Base-by-base conservation (phyloP, 2,888 invertebrate genomes). In the Archips crataeganus region DNA sequence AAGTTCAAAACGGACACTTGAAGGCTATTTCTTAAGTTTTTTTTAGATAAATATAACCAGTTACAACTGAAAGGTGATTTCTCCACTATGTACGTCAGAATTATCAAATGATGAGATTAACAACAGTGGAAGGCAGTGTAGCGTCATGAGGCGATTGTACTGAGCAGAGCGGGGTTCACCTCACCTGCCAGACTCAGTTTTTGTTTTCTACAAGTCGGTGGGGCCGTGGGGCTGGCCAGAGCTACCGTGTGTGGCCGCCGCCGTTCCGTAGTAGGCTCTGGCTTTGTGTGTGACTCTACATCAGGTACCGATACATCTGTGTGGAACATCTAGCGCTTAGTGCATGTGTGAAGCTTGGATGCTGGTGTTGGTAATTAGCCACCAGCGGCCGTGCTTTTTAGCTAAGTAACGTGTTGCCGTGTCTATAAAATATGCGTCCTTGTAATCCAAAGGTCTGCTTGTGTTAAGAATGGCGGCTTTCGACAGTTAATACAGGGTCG, bases 151-250 rank as follows among this genome's bases (percentile, higher is more conserved):
- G 32, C 61, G 83, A 82, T 82, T 77, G 79, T 81, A 84, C 85
- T 85, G 86, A 87, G 86, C 77, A 74, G 62, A 8, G 77, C 75
- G 60, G 42, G 63, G 34, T 61, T 34, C 72, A 68, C 87, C 91
- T 94, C 94, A 95, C 95, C 95, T 93, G 95, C 93, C 92, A 97
- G 96, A 91, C 96, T 96, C 89, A 97, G 96, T 87, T 96, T 95
- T 86, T 96, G 96, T 89, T 96, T 96, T 87, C 96, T 95, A 89
- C 95, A 92, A 82, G 95, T 94, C 81, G 95, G 95, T 80, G 95
- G 95, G 75, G 95, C 95, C 80, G 95, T 95, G 69, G 95, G 95
- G 85, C 95, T 96, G 85, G 95, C 95, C 81, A 97, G 92, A 86
- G 96, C 95, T 84, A 96, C 93, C 82, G 96, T 96, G 87, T 95